A percentile compares a stretch with the other conserved stretches of the same genome.
These are phyloP conservation scores for Macroteleia sp. DNA, from an alignment of 2,888 invertebrate species.

Conservation along the genomic window DNA sequence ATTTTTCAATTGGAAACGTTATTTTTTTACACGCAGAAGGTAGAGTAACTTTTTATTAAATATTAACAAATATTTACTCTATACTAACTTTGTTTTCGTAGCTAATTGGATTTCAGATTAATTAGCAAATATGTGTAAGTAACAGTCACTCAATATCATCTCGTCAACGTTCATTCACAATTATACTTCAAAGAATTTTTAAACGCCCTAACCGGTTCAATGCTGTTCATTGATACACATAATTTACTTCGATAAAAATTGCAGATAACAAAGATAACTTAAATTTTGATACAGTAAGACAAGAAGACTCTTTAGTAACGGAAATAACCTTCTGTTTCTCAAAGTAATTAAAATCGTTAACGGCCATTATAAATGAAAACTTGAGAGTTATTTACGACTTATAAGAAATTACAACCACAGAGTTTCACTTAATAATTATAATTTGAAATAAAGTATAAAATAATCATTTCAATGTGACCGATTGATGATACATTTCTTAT, in stretches of 20 bases:
- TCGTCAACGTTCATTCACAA: conserved; percentile 15
- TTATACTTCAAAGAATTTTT: conserved; percentile 23
- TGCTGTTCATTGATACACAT: conserved; percentile 19
- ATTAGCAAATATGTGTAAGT: conserved; percentile 22
- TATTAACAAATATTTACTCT: too few species aligned
- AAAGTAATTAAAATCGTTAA: conserved; percentile 19
- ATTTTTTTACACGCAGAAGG: too few species aligned
- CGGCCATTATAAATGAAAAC: conserved; percentile 6
- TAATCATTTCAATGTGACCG: too few species aligned
- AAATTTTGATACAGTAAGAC: conserved; percentile 5
- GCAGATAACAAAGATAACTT: conserved; percentile 8
- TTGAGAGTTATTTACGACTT: too few species aligned
- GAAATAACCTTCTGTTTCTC: conserved; percentile 3
- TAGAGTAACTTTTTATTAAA: too few species aligned
- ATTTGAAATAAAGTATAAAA: too few species aligned
- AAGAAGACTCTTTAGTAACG: neutral
- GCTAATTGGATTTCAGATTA: conserved; percentile 28
- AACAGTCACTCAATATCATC: conserved; percentile 14
- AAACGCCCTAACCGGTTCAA: conserved; percentile 16
- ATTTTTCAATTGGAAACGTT: too few species aligned
- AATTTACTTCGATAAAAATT: conserved; percentile 24
- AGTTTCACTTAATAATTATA: too few species aligned
- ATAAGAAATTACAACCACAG: too few species aligned
- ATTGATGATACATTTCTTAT: too few species aligned
- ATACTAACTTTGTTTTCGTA: too few species aligned